Conservation (phyloP, 2,888 invertebrate genomes). For the Drosophila cognata region DNA sequence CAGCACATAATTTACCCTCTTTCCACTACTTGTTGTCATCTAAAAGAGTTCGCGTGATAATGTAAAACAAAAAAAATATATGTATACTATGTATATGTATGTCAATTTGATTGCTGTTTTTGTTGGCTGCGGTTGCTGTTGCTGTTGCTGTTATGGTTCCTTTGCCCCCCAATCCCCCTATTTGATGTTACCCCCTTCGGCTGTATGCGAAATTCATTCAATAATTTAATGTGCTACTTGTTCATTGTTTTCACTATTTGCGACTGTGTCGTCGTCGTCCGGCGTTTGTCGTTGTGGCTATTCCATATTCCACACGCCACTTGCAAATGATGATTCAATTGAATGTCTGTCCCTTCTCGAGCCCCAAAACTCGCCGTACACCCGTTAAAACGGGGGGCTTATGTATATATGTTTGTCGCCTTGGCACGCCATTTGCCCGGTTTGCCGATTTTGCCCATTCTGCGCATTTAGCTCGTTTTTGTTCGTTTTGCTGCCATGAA, state of each 20-base stretch:
- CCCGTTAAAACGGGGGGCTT: slow-evolving; percentile 23
- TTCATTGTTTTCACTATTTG: slow-evolving; percentile 62
- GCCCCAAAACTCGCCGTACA: not conserved
- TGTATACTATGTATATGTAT: slow-evolving; percentile 22
- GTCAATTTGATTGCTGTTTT: slow-evolving; percentile 70
- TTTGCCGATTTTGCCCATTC: slow-evolving; percentile 39
- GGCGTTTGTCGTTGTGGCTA: slow-evolving; percentile 19
- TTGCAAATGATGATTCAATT: slow-evolving; percentile 71
- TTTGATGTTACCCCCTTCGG: slow-evolving; percentile 1
- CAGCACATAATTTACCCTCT: not conserved
- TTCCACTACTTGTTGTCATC: slow-evolving; percentile 30
- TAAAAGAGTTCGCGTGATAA: slow-evolving; percentile 73
- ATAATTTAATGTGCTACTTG: slow-evolving; percentile 70
- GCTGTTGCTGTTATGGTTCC: slow-evolving; percentile 13
- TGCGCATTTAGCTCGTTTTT: slow-evolving; percentile 28
- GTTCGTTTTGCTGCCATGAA: slow-evolving; percentile 39
- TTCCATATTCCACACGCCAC: slow-evolving; percentile 12
- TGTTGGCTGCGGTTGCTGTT: slow-evolving; percentile 43
- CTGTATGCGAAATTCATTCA: slow-evolving; percentile 72
- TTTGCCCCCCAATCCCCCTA: not conserved
- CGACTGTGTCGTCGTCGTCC: slow-evolving; percentile 11
- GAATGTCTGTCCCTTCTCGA: slow-evolving; percentile 5
- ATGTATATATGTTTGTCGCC: slow-evolving; percentile 7
- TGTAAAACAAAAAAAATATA: slow-evolving; percentile 41
- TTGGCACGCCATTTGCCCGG: slow-evolving; percentile 54